Evolutionary conservation across 1,140 invertebrate species (phyloP).

Genomic region (Leptinotarsa lineolata): DNA sequence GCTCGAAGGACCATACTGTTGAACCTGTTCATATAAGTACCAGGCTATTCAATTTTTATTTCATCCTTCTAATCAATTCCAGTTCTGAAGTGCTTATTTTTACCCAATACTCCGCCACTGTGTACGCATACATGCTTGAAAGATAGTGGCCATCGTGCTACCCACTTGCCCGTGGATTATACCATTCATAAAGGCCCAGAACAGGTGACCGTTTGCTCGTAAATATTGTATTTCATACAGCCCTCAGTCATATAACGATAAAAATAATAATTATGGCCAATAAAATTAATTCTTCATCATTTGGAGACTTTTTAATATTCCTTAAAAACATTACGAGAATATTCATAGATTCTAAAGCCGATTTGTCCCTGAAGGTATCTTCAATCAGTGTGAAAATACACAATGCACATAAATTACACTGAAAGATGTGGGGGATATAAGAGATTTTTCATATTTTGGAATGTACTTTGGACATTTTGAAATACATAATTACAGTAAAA

Average conservation of each 20-base stretch:
- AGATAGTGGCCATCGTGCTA: constrained; percentile 17
- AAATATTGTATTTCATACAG: constrained; percentile 39
- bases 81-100: neutral
- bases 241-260: constrained; percentile 36
- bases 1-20: no score
- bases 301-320: constrained; percentile 24
- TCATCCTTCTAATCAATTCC: neutral
- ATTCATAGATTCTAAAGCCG: no score
- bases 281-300: constrained; percentile 37
- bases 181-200: constrained; percentile 33
- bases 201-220: constrained; percentile 34
- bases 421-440: no score
- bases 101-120: neutral
- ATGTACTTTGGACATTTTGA: no score
- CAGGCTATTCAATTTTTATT: no score
- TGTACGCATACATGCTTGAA: constrained; percentile 4
- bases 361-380: no score
- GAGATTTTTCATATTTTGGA: no score
- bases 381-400: no score
- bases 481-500: no score
- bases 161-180: constrained; percentile 31
- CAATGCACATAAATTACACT: no score
- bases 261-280: constrained; percentile 40
- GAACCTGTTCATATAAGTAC: no score
- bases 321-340: neutral